Conservation (phyloP, 2,888 invertebrate genomes). For the Drosophila nr. perissopoda region DNA sequence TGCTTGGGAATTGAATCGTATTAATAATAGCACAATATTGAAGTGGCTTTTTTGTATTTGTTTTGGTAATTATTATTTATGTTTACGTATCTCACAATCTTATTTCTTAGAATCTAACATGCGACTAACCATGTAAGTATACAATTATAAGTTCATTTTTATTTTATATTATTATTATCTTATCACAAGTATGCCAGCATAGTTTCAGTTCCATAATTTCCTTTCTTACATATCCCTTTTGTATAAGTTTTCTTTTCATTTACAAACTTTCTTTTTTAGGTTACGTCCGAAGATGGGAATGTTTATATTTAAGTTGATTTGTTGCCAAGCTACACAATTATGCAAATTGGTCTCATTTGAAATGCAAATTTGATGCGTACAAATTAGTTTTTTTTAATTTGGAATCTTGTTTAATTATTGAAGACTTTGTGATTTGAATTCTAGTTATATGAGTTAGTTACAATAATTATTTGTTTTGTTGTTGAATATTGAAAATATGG, state of each 20-base stretch:
- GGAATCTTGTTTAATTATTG: constrained; percentile 37
- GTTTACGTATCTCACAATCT: constrained; percentile 66
- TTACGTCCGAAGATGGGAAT: constrained; percentile 52
- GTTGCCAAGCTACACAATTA: constrained; percentile 31
- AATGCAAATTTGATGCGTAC: constrained; percentile 55
- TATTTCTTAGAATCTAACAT: constrained; percentile 75
- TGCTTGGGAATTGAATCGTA: constrained; percentile 11
- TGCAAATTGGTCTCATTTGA: constrained; percentile 69
- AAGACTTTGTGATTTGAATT: constrained; percentile 63
- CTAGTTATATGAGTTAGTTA: constrained; percentile 51
- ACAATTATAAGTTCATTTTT: constrained; percentile 50
- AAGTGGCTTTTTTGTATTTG: constrained; percentile 43
- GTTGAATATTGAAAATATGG: constrained; percentile 14
- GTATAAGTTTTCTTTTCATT: constrained; percentile 6
- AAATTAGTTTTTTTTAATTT: constrained; percentile 58
- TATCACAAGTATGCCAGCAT: neutral
- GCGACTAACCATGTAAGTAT: constrained; percentile 79
- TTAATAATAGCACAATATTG: constrained; percentile 46
- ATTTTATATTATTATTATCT: constrained; percentile 15
- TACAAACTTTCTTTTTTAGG: constrained; percentile 57
- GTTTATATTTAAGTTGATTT: constrained; percentile 57
- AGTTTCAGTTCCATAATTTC: constrained; percentile 7
- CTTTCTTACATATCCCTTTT: constrained; percentile 16
- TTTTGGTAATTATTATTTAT: constrained; percentile 48
- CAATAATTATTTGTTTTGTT: constrained; percentile 27